A percentile compares a stretch with the other conserved stretches of the same genome.
Evolutionary conservation across 2,888 invertebrate genomes (phyloP).

Genomic region (Trisateles emortualis): DNA sequence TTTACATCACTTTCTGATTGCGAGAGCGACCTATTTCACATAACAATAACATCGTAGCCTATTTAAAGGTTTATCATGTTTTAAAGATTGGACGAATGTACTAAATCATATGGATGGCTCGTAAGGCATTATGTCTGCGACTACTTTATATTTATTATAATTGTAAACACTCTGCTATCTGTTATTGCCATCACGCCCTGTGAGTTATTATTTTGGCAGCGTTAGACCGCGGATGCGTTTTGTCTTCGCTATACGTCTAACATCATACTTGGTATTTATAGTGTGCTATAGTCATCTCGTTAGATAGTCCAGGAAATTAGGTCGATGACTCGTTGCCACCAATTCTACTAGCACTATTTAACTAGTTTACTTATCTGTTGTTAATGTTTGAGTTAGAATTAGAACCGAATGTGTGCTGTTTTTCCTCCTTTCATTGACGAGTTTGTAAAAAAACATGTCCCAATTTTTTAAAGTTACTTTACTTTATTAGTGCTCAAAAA

Average conservation of each 20-base stretch:
- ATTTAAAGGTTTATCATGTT: constrained; percentile 29
- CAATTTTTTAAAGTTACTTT: constrained; percentile 53
- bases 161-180: constrained; percentile 55
- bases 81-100: constrained; percentile 10
- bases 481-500: constrained; percentile 47
- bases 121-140: constrained; percentile 15
- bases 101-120: constrained; percentile 9
- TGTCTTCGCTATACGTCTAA: constrained; percentile 65
- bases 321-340: constrained; percentile 71
- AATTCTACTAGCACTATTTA: constrained; percentile 42
- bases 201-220: constrained; percentile 78
- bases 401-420: neutral
- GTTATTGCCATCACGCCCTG: constrained; percentile 53
- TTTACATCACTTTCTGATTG: constrained; percentile 18
- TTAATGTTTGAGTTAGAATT: constrained; percentile 10
- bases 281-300: constrained; percentile 69
- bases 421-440: neutral
- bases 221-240: constrained; percentile 76
- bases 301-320: constrained; percentile 73
- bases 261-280: constrained; percentile 70
- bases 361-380: constrained; percentile 18
- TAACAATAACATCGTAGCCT: constrained; percentile 46
- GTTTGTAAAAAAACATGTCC: constrained; percentile 24
- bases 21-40: constrained; percentile 34
- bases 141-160: constrained; percentile 51